phyloP scores from a whole-genome alignment of 2,113 vertebrate genomes.

The Phoenicopterus ruber region DNA sequence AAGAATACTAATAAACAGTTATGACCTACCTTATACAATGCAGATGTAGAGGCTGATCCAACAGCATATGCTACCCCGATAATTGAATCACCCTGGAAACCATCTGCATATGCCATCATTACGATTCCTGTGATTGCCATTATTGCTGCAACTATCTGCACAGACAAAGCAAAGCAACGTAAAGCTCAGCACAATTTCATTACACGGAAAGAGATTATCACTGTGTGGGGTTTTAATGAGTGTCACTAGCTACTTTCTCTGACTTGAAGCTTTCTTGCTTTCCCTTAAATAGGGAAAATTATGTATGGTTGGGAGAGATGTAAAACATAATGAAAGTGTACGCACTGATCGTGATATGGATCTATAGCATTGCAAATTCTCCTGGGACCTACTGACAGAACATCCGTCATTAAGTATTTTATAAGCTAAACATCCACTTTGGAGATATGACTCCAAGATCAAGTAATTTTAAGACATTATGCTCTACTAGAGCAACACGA shows the following conservation, averaged over 20 bases:
- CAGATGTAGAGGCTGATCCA: slow-evolving; percentile 95
- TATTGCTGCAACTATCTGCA: slow-evolving; percentile 96
- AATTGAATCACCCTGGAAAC: slow-evolving; percentile 95
- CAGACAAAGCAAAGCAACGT: slow-evolving; percentile 32
- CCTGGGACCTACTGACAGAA: not conserved
- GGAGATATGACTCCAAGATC: not conserved
- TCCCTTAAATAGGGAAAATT: not conserved
- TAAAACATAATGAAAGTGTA: not conserved
- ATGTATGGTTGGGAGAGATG: not conserved
- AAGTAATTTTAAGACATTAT: not conserved
- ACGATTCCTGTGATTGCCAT: slow-evolving; percentile 99
- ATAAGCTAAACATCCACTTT: not conserved
- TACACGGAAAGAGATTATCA: not conserved
- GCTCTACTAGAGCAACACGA: not conserved
- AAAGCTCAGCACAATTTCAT: not conserved
- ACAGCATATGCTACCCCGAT: slow-evolving; percentile 95
- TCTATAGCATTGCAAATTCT: not conserved
- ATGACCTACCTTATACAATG: slow-evolving; percentile 88
- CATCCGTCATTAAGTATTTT: not conserved
- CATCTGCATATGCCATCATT: slow-evolving; percentile 99
- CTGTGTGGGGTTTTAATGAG: not conserved
- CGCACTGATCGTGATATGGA: not conserved
- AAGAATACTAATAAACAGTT: not conserved
- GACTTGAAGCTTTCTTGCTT: not conserved
- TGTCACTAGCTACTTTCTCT: not conserved